A percentile compares a stretch with the other conserved stretches of the same genome.
Conservation (phyloP, 2,113 vertebrate genomes). For the Physeter macrocephalus region DNA sequence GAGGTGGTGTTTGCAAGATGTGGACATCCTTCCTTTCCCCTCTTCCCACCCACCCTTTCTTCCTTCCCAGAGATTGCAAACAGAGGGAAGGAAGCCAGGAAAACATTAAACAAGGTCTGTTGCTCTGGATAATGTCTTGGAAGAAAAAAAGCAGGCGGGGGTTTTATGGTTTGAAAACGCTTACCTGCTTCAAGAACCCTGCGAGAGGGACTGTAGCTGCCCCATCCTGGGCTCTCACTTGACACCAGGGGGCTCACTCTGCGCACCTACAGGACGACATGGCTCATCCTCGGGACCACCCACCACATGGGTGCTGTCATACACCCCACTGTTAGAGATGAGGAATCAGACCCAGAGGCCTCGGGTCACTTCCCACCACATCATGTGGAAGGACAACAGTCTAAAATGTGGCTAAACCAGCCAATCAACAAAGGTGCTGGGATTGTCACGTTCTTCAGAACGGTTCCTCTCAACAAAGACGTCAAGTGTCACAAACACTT, state of each 20-base stretch:
- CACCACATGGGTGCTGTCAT: fast-evolving
- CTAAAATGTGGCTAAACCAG: background rate
- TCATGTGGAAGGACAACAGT: background rate
- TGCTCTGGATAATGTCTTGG: slow-evolving; percentile 44
- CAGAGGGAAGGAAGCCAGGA: slow-evolving; percentile 56
- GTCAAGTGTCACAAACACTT: background rate
- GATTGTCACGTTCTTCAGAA: background rate
- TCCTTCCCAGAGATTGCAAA: slow-evolving; percentile 41
- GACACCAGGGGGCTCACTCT: background rate
- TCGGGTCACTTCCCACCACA: background rate
- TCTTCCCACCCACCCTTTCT: background rate
- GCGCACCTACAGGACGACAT: background rate
- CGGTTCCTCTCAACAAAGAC: background rate
- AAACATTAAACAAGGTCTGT: slow-evolving; percentile 31
- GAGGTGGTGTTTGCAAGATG: background rate
- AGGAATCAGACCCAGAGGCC: background rate
- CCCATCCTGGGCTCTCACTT: fast-evolving
- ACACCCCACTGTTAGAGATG: background rate
- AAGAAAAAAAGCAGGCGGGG: background rate
- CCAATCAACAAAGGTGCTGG: background rate
- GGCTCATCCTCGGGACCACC: background rate
- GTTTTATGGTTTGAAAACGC: slow-evolving; percentile 43
- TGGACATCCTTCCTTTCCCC: slow-evolving; percentile 24
- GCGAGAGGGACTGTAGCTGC: background rate
- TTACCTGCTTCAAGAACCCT: background rate